A percentile compares a stretch with the other conserved stretches of the same genome.
phyloP scores from a whole-genome alignment of 1,140 invertebrate species.

The Plutomurus gul region DNA sequence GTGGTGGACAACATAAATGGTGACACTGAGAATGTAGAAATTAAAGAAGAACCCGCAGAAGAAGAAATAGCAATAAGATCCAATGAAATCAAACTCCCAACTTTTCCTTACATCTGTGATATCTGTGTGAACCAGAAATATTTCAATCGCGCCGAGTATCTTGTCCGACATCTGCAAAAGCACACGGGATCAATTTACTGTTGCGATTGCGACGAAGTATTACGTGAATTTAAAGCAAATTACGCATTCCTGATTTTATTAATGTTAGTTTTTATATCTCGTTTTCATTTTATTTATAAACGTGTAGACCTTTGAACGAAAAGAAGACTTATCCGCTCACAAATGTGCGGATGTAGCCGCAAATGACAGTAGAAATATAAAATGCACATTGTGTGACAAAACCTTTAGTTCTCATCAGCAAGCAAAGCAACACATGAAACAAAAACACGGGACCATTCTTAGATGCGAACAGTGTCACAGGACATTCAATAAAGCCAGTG shows the following conservation, averaged over 20 bases:
- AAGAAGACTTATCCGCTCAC: neutral
- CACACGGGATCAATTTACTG: slow-evolving; percentile 63
- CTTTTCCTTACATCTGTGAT: slow-evolving; percentile 60
- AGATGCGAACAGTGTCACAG: neutral
- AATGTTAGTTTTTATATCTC: too few species aligned
- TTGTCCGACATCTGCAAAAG: slow-evolving; percentile 62
- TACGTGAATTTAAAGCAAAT: too few species aligned
- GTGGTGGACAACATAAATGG: neutral
- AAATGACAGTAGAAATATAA: neutral
- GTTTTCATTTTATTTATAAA: neutral
- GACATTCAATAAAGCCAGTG: neutral
- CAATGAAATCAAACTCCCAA: slow-evolving; percentile 1
- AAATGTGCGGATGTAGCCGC: neutral
- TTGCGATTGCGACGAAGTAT: slow-evolving; percentile 57
- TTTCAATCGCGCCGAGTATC: slow-evolving; percentile 59
- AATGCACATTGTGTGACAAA: neutral
- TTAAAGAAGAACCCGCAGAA: neutral
- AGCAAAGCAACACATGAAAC: neutral
- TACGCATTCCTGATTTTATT: too few species aligned
- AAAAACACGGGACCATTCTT: neutral
- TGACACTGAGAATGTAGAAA: neutral
- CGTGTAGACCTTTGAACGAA: slow-evolving; percentile 41
- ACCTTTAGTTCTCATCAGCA: neutral
- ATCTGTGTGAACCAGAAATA: slow-evolving; percentile 60
- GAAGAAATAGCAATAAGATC: neutral